Conservation (phyloP, 2,113 vertebrate genomes). For the Climacteris rufus region DNA sequence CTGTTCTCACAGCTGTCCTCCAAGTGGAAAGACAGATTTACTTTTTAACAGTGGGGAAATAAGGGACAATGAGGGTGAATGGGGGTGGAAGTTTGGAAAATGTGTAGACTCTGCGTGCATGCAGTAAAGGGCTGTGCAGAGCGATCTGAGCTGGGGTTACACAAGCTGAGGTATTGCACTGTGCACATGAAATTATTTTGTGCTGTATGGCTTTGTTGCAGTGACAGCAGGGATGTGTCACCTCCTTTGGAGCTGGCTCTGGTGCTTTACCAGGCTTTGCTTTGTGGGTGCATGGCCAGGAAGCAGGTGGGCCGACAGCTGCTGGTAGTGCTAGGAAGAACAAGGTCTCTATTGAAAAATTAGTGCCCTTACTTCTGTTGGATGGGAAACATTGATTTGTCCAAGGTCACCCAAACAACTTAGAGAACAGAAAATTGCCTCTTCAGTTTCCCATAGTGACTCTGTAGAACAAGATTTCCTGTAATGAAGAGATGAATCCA, state of each 20-base stretch:
- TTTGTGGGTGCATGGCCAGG: neutral
- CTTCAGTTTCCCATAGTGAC: neutral
- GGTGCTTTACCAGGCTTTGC: no score
- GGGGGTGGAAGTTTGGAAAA: neutral
- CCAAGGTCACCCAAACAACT: neutral
- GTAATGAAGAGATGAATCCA: neutral
- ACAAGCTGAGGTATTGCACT: neutral
- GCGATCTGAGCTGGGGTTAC: neutral
- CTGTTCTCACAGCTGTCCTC: neutral
- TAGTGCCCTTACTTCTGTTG: neutral
- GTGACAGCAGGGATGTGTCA: neutral
- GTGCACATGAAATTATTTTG: fast-evolving
- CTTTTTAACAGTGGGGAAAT: neutral
- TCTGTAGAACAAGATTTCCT: neutral
- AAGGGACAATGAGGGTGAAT: neutral
- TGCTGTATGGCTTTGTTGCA: neutral
- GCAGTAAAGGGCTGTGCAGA: neutral
- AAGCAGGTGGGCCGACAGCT: fast-evolving
- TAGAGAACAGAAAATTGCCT: neutral
- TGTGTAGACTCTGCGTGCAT: fast-evolving
- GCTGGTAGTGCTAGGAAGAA: fast-evolving
- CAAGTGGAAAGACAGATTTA: neutral
- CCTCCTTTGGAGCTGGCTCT: neutral
- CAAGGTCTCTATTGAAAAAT: neutral
- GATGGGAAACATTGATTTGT: neutral